These are phyloP conservation scores for Eucidaris tribuloides DNA, from an alignment of 35 echinoderm and acorn worm genomes.

Conservation along the genomic window DNA sequence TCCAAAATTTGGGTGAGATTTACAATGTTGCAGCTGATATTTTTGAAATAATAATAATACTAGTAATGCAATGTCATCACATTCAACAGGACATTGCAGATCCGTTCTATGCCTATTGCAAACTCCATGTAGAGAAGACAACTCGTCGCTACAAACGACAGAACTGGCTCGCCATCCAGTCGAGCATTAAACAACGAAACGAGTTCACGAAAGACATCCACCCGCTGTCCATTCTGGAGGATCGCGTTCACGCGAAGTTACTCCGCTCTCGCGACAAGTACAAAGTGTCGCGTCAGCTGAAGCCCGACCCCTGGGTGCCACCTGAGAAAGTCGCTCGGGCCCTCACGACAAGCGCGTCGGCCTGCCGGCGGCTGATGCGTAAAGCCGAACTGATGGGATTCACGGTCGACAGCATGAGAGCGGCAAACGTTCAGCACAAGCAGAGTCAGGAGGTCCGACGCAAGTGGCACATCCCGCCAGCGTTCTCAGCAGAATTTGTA, in stretches of 20 bases:
- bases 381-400: slow-evolving; percentile 93
- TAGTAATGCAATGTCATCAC: not conserved
- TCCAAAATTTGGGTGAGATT: no score
- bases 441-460: slow-evolving; percentile 34
- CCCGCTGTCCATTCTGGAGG: not conserved
- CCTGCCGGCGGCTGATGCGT: slow-evolving; percentile 83
- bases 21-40: no score
- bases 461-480: slow-evolving; percentile 81
- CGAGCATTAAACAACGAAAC: slow-evolving; percentile 39
- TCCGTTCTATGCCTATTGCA: slow-evolving; percentile 99
- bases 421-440: slow-evolving; percentile 6
- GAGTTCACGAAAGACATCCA: slow-evolving; percentile 36
- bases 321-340: slow-evolving; percentile 76
- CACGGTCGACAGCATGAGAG: slow-evolving; percentile 33
- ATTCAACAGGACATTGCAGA: slow-evolving; percentile 91
- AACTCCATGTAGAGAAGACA: slow-evolving; percentile 88
- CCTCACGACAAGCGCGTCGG: slow-evolving; percentile 87
- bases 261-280: slow-evolving; percentile 53
- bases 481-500: slow-evolving; percentile 87
- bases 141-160: slow-evolving; percentile 81
- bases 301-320: slow-evolving; percentile 77
- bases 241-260: not conserved
- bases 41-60: no score
- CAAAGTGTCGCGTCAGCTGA: slow-evolving; percentile 21
- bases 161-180: slow-evolving; percentile 90